Conservation (phyloP, 2,888 invertebrate species). For the Lomographa bimaculata region DNA sequence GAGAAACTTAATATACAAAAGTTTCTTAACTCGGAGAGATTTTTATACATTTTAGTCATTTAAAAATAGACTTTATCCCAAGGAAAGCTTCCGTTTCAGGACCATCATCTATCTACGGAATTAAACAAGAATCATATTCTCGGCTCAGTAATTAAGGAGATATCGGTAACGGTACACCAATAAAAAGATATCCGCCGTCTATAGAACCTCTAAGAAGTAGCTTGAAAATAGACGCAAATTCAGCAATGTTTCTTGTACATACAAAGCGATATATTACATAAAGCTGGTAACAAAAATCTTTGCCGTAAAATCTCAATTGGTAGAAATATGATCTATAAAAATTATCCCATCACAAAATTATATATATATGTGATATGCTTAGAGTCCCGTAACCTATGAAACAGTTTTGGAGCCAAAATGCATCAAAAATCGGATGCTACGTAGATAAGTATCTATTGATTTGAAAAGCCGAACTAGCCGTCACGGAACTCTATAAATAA, state of each 20-base stretch:
- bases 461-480: constrained; percentile 13
- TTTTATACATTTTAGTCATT: too few relatives aligned
- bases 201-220: too few relatives aligned
- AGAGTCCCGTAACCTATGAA: constrained; percentile 36
- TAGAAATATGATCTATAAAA: constrained; percentile 46
- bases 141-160: too few relatives aligned
- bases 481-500: constrained; percentile 37
- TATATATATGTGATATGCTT: constrained; percentile 36
- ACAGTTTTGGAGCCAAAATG: constrained; percentile 15
- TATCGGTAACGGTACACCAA: too few relatives aligned
- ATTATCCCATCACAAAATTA: constrained; percentile 41
- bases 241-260: constrained; percentile 34
- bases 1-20: too few relatives aligned
- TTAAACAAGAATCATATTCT: too few relatives aligned
- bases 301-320: constrained; percentile 39
- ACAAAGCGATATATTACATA: constrained; percentile 30
- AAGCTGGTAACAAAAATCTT: constrained; percentile 54
- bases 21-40: too few relatives aligned
- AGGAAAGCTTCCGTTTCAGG: too few relatives aligned
- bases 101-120: too few relatives aligned
- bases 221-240: too few relatives aligned
- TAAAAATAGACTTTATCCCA: too few relatives aligned
- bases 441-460: constrained; percentile 24
- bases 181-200: too few relatives aligned
- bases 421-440: constrained; percentile 33